Evolutionary conservation across 2,888 invertebrate genomes (phyloP).

Genomic region (Sympetrum striolatum): DNA sequence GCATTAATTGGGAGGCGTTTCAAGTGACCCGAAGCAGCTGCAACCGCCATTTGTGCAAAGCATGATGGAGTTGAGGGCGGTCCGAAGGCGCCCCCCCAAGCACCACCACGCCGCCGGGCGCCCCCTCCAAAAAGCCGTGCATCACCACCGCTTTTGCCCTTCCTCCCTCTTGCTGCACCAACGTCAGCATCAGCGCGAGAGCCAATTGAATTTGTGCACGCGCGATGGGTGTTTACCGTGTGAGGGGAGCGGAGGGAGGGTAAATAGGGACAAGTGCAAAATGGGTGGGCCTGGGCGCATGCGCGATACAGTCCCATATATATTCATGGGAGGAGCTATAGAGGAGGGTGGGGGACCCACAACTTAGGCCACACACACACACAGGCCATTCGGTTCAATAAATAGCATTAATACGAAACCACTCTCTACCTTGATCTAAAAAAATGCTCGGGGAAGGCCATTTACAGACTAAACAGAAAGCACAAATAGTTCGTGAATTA

Average conservation of each 20-base stretch:
- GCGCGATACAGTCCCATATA: conserved; percentile 35
- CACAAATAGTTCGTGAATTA: conserved; percentile 39
- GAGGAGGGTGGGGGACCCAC: conserved; percentile 19
- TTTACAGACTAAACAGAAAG: conserved; percentile 26
- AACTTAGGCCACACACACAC: conserved; percentile 37
- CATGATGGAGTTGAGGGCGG: conserved; percentile 27
- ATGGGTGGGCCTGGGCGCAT: conserved; percentile 35
- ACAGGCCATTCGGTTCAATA: conserved; percentile 32
- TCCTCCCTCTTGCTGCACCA: neutral
- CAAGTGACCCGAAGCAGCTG: conserved; percentile 38
- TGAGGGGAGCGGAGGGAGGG: neutral
- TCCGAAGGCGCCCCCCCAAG: neutral
- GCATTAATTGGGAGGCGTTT: conserved; percentile 14
- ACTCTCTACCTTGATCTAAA: conserved; percentile 39
- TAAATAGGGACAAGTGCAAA: conserved; percentile 35
- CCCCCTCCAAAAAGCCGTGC: conserved; percentile 1
- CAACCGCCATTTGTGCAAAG: conserved; percentile 35
- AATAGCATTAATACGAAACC: conserved; percentile 44
- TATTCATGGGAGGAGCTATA: conserved; percentile 44
- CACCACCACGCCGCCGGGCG: conserved; percentile 1
- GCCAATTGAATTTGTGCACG: conserved; percentile 40
- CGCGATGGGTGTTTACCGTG: conserved; percentile 41
- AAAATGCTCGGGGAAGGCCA: conserved; percentile 25
- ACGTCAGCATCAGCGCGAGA: conserved; percentile 34
- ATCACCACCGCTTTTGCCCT: neutral